Evolutionary conservation across 2,797 vertebrate genomes (phyloP), one percentile per base, ranked within the genome.

Genomic region (Halcyon chelicuti): DNA sequence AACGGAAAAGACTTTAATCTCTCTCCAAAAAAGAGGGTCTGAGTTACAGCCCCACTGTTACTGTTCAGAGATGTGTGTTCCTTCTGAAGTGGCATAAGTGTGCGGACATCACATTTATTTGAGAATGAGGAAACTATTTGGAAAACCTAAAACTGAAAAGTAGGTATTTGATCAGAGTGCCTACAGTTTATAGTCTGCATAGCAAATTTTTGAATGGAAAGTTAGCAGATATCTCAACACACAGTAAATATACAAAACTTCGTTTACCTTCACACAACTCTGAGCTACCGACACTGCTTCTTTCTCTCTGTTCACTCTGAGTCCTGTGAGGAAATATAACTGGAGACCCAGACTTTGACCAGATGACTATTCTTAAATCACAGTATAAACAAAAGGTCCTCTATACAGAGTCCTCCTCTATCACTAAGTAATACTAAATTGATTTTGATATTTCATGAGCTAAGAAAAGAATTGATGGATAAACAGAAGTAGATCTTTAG

Each of bases 51-150:
- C 31, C 11, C 28, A 19, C 4, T 23, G 39, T 25, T 35, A 25
- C 28, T 1, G 0, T 2, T 65, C 29, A 8, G 17, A 37, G 7
- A 42, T 3, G 10, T 35, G 42, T 2, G 8, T 68, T 61, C 35
- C 63, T 60, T 62, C n/a, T 40, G 5, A n/a, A 39, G 37, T 6
- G 10, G 3, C 18, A 40, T 0, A 21, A 28, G 7, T 35, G 9
- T 55, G 31, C 44, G 74, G 72, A 77, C 28, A 6, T 12, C 18
- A 26, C 1, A 11, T 37, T 26, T 10, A 13, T 58, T 26, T 65
- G 12, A 61, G 77, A 88, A 81, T 5, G 12, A 68, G 5, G n/a
- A 80, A 66, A 29, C 74, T 3, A 6, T 78, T 25, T 88, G n/a
- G 20, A 79, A 4, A 70, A 74, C 8, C 76, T 76, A 21, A 35